Evolutionary conservation across 2,888 invertebrate species (phyloP).

Genomic region (Aspidiotus rigidus): DNA sequence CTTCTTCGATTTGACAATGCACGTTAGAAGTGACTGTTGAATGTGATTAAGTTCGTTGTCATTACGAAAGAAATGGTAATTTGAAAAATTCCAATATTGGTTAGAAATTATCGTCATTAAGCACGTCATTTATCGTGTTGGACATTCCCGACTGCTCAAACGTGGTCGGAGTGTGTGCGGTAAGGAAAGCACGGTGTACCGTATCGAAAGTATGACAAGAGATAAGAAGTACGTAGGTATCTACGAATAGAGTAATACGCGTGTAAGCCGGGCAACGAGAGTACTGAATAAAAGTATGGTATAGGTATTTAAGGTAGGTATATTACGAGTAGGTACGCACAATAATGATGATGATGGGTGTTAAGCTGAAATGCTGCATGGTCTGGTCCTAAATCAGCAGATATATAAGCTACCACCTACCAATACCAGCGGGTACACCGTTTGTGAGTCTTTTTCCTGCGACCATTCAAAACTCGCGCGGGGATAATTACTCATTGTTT

Average conservation of each 20-base stretch:
- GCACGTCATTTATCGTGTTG: conserved; percentile 23
- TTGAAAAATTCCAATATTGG: conserved; percentile 32
- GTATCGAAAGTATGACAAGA: not conserved
- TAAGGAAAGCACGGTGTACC: conserved; percentile 13
- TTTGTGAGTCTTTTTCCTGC: not conserved
- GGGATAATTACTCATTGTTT: not conserved
- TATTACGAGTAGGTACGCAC: too few species aligned
- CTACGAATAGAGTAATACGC: not conserved
- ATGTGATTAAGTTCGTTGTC: conserved; percentile 32
- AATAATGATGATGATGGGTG: too few species aligned
- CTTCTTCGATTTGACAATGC: conserved; percentile 23
- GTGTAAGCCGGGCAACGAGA: not conserved
- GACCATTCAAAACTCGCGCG: not conserved
- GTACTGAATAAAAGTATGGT: not conserved
- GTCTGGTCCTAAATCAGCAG: too few species aligned
- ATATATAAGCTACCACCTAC: too few species aligned
- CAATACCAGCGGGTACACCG: not conserved
- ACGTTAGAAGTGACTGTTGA: conserved; percentile 22
- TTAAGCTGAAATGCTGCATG: too few species aligned
- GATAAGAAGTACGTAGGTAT: not conserved
- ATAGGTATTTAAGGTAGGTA: too few species aligned
- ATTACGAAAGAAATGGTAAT: conserved; percentile 27
- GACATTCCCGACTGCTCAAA: not conserved
- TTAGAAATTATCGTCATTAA: conserved; percentile 31
- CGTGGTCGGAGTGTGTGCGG: not conserved